These are phyloP conservation scores for Bombus turneri DNA, from an alignment of 1,140 invertebrate genomes.

Conservation along the genomic window DNA sequence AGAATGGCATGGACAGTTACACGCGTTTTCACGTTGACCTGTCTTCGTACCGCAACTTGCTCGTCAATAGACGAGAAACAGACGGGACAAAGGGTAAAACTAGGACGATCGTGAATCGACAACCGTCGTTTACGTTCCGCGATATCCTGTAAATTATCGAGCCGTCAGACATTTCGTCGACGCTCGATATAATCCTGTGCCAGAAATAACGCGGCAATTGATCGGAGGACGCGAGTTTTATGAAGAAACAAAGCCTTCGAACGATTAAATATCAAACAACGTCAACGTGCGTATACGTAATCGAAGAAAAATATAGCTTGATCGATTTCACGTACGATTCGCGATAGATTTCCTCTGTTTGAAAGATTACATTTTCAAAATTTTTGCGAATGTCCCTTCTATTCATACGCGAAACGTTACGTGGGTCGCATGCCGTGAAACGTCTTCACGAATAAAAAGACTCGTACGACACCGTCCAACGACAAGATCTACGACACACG, in stretches of 20 bases:
- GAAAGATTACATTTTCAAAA: neutral
- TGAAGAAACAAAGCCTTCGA: neutral
- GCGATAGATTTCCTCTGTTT: fast-evolving
- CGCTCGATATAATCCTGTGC: neutral
- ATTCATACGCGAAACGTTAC: neutral
- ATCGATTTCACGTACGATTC: neutral
- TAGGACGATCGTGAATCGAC: neutral
- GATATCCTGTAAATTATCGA: neutral
- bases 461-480: too few species aligned
- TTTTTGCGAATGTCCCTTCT: neutral
- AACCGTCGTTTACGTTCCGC: neutral
- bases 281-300: too few species aligned
- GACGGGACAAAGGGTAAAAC: neutral
- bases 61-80: neutral
- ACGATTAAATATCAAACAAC: neutral
- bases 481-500: neutral
- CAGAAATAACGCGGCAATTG: neutral
- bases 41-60: neutral
- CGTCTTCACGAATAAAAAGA: too few species aligned
- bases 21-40: neutral
- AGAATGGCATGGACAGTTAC: neutral
- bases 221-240: neutral
- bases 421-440: neutral
- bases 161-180: neutral
- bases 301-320: neutral